A percentile compares a stretch with the other conserved stretches of the same genome.
Conservation (phyloP, 2,888 invertebrate species). For the Nomada goodeniana region DNA sequence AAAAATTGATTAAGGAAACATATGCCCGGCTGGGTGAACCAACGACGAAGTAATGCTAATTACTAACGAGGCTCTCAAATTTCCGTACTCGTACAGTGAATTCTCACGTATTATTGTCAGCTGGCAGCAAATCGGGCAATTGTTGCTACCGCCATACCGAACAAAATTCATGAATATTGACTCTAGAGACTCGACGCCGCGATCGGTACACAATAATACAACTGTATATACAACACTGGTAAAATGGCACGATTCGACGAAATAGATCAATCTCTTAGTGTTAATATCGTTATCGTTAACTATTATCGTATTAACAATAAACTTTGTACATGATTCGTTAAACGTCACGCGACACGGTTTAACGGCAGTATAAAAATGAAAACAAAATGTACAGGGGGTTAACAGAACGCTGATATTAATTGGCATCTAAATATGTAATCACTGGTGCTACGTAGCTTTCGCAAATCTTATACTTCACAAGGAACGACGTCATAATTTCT, state of each 20-base stretch:
- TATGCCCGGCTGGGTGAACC: constrained; percentile 1
- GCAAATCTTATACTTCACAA: constrained; percentile 18
- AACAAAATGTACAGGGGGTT: constrained; percentile 77
- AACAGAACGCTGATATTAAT: constrained; percentile 67
- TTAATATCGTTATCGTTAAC: constrained; percentile 62
- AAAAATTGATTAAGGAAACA: background rate
- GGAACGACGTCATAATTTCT: constrained; percentile 18
- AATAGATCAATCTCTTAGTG: constrained; percentile 71
- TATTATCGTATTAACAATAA: constrained; percentile 75
- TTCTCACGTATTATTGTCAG: constrained; percentile 77
- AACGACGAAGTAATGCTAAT: constrained; percentile 55
- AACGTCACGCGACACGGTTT: constrained; percentile 68
- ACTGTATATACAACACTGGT: constrained; percentile 79
- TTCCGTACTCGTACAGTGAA: constrained; percentile 33
- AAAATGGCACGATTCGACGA: constrained; percentile 81
- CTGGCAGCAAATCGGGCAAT: constrained; percentile 71
- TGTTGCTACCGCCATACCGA: constrained; percentile 70
- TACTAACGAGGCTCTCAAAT: constrained; percentile 21
- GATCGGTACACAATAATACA: constrained; percentile 62
- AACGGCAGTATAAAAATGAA: constrained; percentile 75
- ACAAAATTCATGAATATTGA: constrained; percentile 67
- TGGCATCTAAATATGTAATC: constrained; percentile 29
- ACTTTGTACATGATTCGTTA: constrained; percentile 80
- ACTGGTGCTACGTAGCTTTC: constrained; percentile 1
- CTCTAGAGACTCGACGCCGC: constrained; percentile 62